Conservation (phyloP, 2,113 vertebrate genomes). For the Lathamus discolor region DNA sequence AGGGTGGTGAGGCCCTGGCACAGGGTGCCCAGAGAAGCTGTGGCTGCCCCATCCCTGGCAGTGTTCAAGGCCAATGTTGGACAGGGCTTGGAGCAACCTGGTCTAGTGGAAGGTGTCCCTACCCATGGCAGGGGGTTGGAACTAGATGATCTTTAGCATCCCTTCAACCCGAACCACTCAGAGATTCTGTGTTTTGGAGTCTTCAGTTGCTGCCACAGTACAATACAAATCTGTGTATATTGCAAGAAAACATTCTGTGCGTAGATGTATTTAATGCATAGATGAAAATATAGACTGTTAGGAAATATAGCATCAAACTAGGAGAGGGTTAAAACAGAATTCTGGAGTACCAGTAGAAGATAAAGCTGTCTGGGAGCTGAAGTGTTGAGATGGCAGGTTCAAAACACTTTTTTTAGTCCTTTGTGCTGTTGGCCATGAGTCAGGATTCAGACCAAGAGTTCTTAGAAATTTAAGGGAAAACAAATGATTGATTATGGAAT, state of each 20-base stretch:
- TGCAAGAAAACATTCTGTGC: background rate
- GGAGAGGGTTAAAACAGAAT: background rate
- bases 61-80: background rate
- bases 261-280: background rate
- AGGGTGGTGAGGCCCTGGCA: background rate
- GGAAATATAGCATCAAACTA: background rate
- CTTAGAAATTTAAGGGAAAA: background rate
- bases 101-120: background rate
- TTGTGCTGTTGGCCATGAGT: background rate
- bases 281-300: background rate
- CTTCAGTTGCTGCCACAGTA: background rate
- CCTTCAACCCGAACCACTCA: background rate
- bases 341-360: background rate
- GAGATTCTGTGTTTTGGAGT: background rate
- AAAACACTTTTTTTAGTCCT: background rate
- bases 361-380: background rate
- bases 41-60: background rate
- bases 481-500: background rate
- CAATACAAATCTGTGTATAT: background rate
- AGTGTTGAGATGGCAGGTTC: background rate
- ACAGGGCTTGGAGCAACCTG: background rate
- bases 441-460: background rate
- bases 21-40: background rate
- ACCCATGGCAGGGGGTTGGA: background rate
- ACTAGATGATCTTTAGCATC: background rate